Base-by-base conservation (phyloP, 1,140 invertebrate genomes). In the Hyles vespertilio region DNA sequence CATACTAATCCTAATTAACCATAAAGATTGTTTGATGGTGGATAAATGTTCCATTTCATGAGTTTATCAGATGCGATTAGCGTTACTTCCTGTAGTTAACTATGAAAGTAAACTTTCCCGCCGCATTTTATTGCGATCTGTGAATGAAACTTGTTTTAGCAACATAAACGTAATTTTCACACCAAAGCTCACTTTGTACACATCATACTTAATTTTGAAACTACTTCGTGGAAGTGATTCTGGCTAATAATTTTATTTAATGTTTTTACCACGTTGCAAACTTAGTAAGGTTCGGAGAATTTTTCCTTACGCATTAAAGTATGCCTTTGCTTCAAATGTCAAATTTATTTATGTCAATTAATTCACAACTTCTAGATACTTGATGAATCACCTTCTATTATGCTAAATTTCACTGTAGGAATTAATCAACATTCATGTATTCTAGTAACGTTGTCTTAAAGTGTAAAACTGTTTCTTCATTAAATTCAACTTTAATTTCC, bases 71-170 rank as follows among this genome's bases (percentile, higher is more conserved):
- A 47, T 47, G 4, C 10, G 46, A 47, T 47, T 47, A n/a, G 36
- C 8, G 8, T 40, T 40, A 5, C n/a, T 51, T 51, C 34, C 3
- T 34, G 22, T 32, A 36, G 8, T 52, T 54, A 11, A 54, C 8
- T 32, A 12, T 47, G 32, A 56, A 55, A 55, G 33, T 56, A 47
- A n/a, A 3, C 46, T 47, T 45, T 40, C n/a, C 8, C 11, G 11
- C 12, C 36, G 51, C 53, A 54, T 52, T 64, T 59, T 64, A 56
- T 51, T 51, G 44, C 50, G 11, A 45, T 57, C 56, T 60, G 57
- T 65, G 63, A 65, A 65, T 65, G 58, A 65, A 65, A 53, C 63
- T 50, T 51, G 62, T 65, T 65, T 51, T 60, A 36, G 2, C 33
- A 65, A 54, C 22, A 43, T 50, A 57, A 57, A 57, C 56, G 47